phyloP scores from a whole-genome alignment of 1,140 invertebrate genomes.

The Pemphigus obesinymphae region DNA sequence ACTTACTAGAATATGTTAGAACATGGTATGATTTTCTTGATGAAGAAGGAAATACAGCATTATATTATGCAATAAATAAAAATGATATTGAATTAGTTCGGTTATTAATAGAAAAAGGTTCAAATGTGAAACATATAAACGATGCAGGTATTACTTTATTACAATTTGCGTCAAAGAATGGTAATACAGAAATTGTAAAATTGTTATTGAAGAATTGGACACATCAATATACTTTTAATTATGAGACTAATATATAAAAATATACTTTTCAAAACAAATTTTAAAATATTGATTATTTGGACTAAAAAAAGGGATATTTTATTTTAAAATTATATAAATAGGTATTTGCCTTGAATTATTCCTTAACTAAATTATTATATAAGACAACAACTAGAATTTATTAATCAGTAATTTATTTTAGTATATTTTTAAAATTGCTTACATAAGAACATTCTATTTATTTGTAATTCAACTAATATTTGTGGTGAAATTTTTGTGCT shows the following conservation, averaged over 20 bases:
- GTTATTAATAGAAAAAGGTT: slow-evolving; percentile 9
- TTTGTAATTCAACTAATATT: not conserved
- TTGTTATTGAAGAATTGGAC: slow-evolving; percentile 14
- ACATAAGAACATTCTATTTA: not conserved
- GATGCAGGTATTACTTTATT: not conserved
- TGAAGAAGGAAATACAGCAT: slow-evolving; percentile 12
- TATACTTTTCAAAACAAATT: not conserved
- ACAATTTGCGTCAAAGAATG: not conserved
- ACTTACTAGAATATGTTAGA: slow-evolving; percentile 3
- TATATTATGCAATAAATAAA: slow-evolving; percentile 18
- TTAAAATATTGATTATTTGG: not conserved
- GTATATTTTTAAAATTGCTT: not conserved
- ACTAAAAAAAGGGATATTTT: slow-evolving; percentile 8
- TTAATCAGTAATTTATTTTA: slow-evolving; percentile 7
- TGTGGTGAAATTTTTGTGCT: slow-evolving; percentile 5
- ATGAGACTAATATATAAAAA: not conserved
- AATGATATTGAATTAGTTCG: slow-evolving; percentile 17
- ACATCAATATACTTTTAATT: not conserved
- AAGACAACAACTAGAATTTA: not conserved
- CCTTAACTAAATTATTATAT: slow-evolving; percentile 4
- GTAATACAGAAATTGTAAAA: slow-evolving; percentile 1
- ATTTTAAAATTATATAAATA: slow-evolving; percentile 26
- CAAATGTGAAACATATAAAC: not conserved
- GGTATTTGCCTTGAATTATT: not conserved
- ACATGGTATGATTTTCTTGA: slow-evolving; percentile 16